phyloP scores from a whole-genome alignment of 1,140 invertebrate species.

The Phenacoccus solenopsis region DNA sequence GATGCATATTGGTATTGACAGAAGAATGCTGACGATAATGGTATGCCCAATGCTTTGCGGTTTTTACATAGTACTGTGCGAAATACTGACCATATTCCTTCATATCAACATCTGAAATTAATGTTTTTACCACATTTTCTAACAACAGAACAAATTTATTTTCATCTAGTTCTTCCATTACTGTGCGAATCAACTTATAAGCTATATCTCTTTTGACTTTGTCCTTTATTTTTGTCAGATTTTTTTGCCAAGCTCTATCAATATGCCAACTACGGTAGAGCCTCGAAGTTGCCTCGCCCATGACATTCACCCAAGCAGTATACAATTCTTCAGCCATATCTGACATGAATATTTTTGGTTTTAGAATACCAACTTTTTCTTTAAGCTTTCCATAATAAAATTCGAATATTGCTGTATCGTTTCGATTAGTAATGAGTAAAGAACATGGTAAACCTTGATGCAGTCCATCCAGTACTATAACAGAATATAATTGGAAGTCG shows the following conservation, averaged over 20 bases:
- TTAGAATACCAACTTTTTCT: background rate
- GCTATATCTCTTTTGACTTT: too few relatives aligned
- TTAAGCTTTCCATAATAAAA: constrained; percentile 12
- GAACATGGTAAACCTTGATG: constrained; percentile 3
- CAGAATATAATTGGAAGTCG: background rate
- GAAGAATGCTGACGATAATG: background rate
- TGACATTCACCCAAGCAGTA: constrained; percentile 12
- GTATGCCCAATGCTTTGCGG: background rate
- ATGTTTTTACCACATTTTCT: background rate
- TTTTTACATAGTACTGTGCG: background rate
- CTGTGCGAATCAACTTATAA: too few relatives aligned
- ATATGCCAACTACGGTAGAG: constrained; percentile 10
- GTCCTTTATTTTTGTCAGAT: background rate
- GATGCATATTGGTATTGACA: constrained; percentile 16
- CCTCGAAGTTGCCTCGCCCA: background rate
- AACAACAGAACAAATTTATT: background rate
- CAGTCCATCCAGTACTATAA: constrained; percentile 5
- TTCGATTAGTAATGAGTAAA: background rate
- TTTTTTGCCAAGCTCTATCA: background rate
- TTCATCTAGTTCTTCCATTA: background rate
- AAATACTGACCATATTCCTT: background rate
- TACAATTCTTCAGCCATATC: constrained; percentile 19
- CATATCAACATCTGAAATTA: background rate
- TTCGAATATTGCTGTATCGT: background rate
- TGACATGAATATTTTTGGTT: constrained; percentile 19